Base-by-base conservation (phyloP, 2,797 vertebrate genomes). In the Pseudomugil gertrudae region DNA sequence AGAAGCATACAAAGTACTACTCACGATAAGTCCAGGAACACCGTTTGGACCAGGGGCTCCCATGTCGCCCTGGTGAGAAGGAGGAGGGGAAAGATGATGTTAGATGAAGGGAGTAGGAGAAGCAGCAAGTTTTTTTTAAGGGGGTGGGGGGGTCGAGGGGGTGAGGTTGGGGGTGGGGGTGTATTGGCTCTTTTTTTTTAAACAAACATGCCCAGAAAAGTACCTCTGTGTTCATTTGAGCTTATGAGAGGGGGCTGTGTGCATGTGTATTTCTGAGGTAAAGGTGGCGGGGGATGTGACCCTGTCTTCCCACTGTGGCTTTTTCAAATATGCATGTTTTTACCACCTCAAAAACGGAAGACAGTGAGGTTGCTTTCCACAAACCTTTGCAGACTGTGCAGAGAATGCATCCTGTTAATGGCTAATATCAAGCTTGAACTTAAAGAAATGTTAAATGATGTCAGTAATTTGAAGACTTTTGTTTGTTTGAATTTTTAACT, bases 11-110 rank as follows among this genome's bases (percentile, higher is more conserved):
- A 80, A 60, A 70, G 21, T 50, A 13, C 38, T 93, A 98, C 97
- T 99, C 94, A 99, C 98, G 92, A 98, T 94, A 79, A 98, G 95
- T 86, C 98, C 97, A 69, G 74, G 93, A 83, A 99, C 97, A 94
- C 98, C 98, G 63, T 90, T 90, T 90, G 98, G 98, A 87, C 98
- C 98, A 17, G 94, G 95, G 85, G 95, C 94, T 92, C 97, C 98
- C 86, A 97, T 82, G 65, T 96, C 94, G 86, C 98, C 98, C 98
- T 99, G 72, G 79, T 72, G 72, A 79, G 76, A 79, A 76, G 93
- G 91, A 86, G 74, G 88, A 87, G 60, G 60, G 81, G 30, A 85
- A 59, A 66, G 77, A 82, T 75, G 40, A 11, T 79, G 76, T 52
- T 75, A 87, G 85, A 84, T 81, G 84, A 79, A 85, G 80, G 79